Conservation (phyloP, 2,888 invertebrate species). For the Polymixis flavicincta region DNA sequence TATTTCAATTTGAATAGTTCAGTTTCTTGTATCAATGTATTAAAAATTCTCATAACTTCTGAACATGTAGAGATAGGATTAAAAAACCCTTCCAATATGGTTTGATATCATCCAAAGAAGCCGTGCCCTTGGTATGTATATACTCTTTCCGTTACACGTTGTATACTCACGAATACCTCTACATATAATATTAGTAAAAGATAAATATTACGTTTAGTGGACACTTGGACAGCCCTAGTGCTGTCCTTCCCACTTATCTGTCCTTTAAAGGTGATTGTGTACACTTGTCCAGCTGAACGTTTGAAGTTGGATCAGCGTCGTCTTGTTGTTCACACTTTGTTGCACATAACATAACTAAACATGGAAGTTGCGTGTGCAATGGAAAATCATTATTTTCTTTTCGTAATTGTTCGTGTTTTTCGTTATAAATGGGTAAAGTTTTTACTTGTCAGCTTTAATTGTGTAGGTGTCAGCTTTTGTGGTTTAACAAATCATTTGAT, state of each 20-base stretch:
- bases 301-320: conserved; percentile 39
- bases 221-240: conserved; percentile 48
- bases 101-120: too few relatives aligned
- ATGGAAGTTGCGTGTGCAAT: conserved; percentile 46
- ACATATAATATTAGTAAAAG: too few relatives aligned
- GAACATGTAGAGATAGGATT: too few relatives aligned
- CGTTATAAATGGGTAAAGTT: background rate
- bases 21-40: too few relatives aligned
- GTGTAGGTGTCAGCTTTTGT: background rate
- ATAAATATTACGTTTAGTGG: background rate
- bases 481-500: conserved; percentile 9
- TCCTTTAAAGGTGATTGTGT: conserved; percentile 65
- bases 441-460: conserved; percentile 14
- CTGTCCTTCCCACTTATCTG: conserved; percentile 63
- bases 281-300: conserved; percentile 43
- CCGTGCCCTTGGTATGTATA: too few relatives aligned
- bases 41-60: too few relatives aligned
- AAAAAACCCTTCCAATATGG: too few relatives aligned
- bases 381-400: conserved; percentile 37
- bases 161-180: too few relatives aligned
- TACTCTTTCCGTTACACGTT: too few relatives aligned
- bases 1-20: too few relatives aligned
- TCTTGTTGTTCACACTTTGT: conserved; percentile 46
- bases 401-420: conserved; percentile 26
- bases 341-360: conserved; percentile 31